These are phyloP conservation scores for Elegia similella DNA, from an alignment of 2,888 invertebrate species.

Conservation along the genomic window DNA sequence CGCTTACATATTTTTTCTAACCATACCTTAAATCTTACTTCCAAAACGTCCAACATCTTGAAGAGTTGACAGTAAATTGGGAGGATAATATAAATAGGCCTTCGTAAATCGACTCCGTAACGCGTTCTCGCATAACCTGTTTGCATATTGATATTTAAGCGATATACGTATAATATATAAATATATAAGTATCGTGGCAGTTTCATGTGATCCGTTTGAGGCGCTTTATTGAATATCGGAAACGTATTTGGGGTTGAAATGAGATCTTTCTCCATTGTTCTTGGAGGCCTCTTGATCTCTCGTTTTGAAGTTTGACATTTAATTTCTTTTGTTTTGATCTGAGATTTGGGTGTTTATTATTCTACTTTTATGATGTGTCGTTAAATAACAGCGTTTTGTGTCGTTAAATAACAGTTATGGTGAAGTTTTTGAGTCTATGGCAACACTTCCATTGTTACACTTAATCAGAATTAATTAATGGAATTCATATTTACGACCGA, in stretches of 20 bases:
- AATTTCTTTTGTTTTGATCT: conserved; percentile 51
- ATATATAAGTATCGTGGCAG: conserved; percentile 38
- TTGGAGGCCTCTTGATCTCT: conserved; percentile 49
- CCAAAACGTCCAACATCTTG: conserved; percentile 12
- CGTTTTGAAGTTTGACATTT: conserved; percentile 53
- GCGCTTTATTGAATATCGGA: conserved; percentile 72
- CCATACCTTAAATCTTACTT: not conserved
- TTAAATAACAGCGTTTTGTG: not conserved
- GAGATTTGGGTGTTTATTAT: conserved; percentile 30
- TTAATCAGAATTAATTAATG: too few species aligned
- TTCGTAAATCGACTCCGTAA: conserved; percentile 38
- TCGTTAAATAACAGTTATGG: not conserved
- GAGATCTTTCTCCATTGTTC: conserved; percentile 66
- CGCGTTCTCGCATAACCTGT: conserved; percentile 43
- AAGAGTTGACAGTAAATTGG: conserved; percentile 31
- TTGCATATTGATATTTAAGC: conserved; percentile 60
- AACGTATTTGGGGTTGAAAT: conserved; percentile 69
- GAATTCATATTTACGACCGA: too few species aligned
- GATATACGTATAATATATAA: conserved; percentile 40
- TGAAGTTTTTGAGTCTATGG: too few species aligned
- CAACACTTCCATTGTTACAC: too few species aligned
- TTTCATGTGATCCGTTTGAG: conserved; percentile 63
- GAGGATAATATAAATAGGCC: conserved; percentile 43
- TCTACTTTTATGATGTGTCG: conserved; percentile 18
- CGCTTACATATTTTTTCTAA: too few species aligned